Percentiles rank a stretch among this genome's conserved stretches.
Conservation (phyloP, 2,797 vertebrate genomes). For the Vultur gryphus region DNA sequence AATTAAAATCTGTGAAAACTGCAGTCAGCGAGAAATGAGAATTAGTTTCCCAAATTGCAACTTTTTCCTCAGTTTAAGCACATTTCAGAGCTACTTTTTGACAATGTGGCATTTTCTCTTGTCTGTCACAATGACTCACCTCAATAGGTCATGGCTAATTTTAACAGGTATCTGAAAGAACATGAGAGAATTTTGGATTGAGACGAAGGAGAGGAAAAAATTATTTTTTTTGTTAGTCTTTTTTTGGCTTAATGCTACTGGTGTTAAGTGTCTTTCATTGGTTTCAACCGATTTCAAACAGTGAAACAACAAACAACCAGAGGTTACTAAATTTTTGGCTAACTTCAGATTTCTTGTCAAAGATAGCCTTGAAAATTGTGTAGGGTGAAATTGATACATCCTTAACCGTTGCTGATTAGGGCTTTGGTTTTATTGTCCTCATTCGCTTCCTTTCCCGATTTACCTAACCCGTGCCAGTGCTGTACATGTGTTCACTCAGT, state of each 20-base stretch:
- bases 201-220: neutral
- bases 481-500: neutral
- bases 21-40: conserved; percentile 25
- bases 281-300: neutral
- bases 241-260: neutral
- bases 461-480: neutral
- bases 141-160: neutral
- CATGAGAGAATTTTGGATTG: neutral
- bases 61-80: neutral
- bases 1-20: conserved; percentile 57
- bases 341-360: neutral
- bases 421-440: neutral
- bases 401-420: neutral
- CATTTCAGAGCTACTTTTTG: neutral
- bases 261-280: neutral
- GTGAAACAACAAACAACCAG: neutral
- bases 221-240: neutral
- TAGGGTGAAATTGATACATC: neutral
- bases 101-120: neutral
- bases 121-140: neutral
- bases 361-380: neutral
- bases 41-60: neutral
- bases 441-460: neutral
- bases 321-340: neutral
- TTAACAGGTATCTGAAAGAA: neutral